Base-by-base conservation (phyloP, 2,113 vertebrate species). In the Cryptomyrus ogoouensis region DNA sequence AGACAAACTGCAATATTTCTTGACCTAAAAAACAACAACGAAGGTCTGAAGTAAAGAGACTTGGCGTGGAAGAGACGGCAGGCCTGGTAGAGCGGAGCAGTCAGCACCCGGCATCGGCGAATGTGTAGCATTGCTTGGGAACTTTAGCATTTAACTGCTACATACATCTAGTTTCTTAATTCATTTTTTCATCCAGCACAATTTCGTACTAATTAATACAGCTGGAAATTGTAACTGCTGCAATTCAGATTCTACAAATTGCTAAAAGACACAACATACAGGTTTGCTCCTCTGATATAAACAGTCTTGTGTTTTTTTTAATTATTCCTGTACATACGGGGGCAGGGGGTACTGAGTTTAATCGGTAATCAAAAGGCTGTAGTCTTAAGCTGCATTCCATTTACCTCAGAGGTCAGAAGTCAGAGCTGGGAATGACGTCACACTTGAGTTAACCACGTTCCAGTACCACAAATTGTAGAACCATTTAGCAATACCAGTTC, bases 21-120 rank as follows among this genome's bases (percentile, higher is more conserved):
- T 92, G 91, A 91, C 91, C 92, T 86, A 87, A 91, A 80, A 93
- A 92, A 90, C 89, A 91, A 52, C 66, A 91, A 70, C 52, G 83
- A 70, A 42, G 58, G 84, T 91, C 90, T 91, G 56, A 87, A 53
- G 62, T 83, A 84, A 88, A 47, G 44, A 90, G 53, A 62, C 56
- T 1, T 58, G 66, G 88, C 77, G 0, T 42, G 31, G 74, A 80
- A 42, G 2, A 42, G 35, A 42, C 15, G 0, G 15, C 13, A 42
- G 35, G 70, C 35, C 35, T 77, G n/a, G n/a, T 1, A 42, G 70
- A 7, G 70, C 13, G 35, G 35, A 1, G 1, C 35, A 42, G 74
- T 5, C 74, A 8, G 35, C 35, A 19, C 31, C 35, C 35, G 19
- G 6, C 35, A 7, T 80, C 15, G 5, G 15, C 13, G 0, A 35